Base-by-base conservation (phyloP, 1,140 invertebrate species). In the Aphelinus certus region DNA sequence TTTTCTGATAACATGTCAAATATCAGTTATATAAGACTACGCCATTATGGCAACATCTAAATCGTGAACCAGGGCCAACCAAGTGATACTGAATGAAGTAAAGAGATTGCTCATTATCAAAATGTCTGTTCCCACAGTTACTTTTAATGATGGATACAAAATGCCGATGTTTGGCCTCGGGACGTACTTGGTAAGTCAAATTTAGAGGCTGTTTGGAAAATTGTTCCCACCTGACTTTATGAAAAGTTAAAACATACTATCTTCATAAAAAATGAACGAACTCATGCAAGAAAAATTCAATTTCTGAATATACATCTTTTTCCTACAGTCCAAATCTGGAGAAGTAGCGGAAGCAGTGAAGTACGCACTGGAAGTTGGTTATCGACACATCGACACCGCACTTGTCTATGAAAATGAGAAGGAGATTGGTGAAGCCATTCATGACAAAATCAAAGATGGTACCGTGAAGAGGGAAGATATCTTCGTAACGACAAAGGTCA, bases 341-440 rank as follows among this genome's bases (percentile, higher is more conserved):
- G 90, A 94, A 80, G 92, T 93, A 1, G 87, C 88, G 76, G 89
- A 90, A 79, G 94, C 94, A 2, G 93, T 96, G 1, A 91, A 92
- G 76, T 87, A 89, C 73, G 96, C 96, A 1, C 94, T 98, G 72
- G 91, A 94, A 76, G 86, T 90, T 62, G 96, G 96, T 5, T 98
- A 98, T 86, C 88, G 96, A 9, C 95, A 96, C 82, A 92, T 98
- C 77, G 97, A 98, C 84, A 96, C 95, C 82, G 96, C 96, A 49
- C 90, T 89, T 73, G 91, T 92, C 79, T 98, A 98, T 85, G 88
- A 90, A 74, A 97, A 96, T 79, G 96, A 98, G 85, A 83, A 87
- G 45, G 94, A 97, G 87, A 91, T 98, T 58, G 96, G 96, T 0
- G 83, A 85, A 60, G 96, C 92, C 0, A 86, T 98, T 1, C 89